phyloP scores from a whole-genome alignment of 2,797 vertebrate genomes.

The Spinus olivaceus region DNA sequence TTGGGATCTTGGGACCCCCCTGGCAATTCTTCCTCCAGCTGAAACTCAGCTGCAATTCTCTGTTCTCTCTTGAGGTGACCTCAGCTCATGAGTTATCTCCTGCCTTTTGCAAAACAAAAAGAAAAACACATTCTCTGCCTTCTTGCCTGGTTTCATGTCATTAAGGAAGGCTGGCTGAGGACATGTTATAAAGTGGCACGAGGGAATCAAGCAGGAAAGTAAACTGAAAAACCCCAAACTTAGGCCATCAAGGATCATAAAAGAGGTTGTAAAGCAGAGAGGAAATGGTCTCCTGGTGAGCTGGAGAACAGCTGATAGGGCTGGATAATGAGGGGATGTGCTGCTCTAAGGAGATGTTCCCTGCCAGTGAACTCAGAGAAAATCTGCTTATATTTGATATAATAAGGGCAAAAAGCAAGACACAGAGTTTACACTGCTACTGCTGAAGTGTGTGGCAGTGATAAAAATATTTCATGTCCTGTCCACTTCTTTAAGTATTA shows the following conservation, averaged over 20 bases:
- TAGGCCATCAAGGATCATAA: slow-evolving; percentile 15
- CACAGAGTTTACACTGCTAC: slow-evolving; percentile 20
- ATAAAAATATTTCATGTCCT: slow-evolving; percentile 32
- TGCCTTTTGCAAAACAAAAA: neutral
- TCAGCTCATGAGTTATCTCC: neutral
- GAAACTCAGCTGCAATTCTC: neutral
- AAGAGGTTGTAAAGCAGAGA: slow-evolving; percentile 24
- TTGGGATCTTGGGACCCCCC: neutral
- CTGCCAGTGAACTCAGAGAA: slow-evolving; percentile 46
- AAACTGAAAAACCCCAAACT: slow-evolving; percentile 4
- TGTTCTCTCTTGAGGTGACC: neutral
- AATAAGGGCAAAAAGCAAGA: slow-evolving; percentile 46
- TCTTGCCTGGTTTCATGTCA: neutral
- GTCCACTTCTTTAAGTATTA: neutral
- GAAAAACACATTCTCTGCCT: neutral
- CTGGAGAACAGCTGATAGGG: slow-evolving; percentile 29
- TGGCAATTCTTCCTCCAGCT: neutral
- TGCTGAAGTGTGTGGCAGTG: slow-evolving; percentile 3
- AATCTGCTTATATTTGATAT: slow-evolving; percentile 49
- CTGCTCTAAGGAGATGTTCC: slow-evolving; percentile 43
- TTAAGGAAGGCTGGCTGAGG: slow-evolving; percentile 1
- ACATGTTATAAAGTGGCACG: neutral
- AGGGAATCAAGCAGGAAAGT: slow-evolving; percentile 5
- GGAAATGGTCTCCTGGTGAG: slow-evolving; percentile 50
- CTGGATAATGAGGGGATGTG: slow-evolving; percentile 40